Conservation (phyloP, 2,888 invertebrate genomes). For the Tenthredo amoena region DNA sequence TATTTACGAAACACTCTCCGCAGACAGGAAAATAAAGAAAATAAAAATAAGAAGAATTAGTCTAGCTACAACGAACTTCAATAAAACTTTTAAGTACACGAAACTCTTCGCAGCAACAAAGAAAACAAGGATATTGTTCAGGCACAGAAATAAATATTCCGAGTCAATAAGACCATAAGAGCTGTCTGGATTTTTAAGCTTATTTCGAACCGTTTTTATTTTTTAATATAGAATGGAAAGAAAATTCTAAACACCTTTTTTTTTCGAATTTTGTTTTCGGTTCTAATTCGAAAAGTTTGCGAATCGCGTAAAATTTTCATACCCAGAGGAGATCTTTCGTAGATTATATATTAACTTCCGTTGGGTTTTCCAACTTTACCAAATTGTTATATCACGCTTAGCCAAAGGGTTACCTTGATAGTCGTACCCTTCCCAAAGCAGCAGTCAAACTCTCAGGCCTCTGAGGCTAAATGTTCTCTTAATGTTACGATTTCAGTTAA, state of each 20-base stretch:
- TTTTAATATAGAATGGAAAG: neutral
- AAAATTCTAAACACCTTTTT: neutral
- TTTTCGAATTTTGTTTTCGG: neutral
- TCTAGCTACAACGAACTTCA: neutral
- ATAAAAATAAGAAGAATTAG: neutral
- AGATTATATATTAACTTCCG: neutral
- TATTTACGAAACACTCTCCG: neutral
- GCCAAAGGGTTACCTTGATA: conserved; percentile 20
- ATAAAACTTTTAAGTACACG: neutral
- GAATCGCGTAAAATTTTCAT: neutral
- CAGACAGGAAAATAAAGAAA: neutral
- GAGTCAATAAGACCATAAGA: neutral
- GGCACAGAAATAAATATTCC: neutral
- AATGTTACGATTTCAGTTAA: neutral
- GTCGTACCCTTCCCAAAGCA: conserved; percentile 21
- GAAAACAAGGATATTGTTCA: neutral
- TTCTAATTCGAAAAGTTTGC: neutral
- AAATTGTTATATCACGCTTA: conserved; percentile 11
- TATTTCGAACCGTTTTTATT: neutral
- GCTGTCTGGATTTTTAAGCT: neutral
- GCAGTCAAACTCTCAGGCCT: conserved; percentile 12
- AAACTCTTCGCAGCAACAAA: neutral
- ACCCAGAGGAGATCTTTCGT: neutral
- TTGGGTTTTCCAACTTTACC: conserved; percentile 11
- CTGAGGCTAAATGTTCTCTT: conserved; percentile 29